Evolutionary conservation across 2,888 invertebrate species (phyloP).

Genomic region (Dysmachus trigonus): DNA sequence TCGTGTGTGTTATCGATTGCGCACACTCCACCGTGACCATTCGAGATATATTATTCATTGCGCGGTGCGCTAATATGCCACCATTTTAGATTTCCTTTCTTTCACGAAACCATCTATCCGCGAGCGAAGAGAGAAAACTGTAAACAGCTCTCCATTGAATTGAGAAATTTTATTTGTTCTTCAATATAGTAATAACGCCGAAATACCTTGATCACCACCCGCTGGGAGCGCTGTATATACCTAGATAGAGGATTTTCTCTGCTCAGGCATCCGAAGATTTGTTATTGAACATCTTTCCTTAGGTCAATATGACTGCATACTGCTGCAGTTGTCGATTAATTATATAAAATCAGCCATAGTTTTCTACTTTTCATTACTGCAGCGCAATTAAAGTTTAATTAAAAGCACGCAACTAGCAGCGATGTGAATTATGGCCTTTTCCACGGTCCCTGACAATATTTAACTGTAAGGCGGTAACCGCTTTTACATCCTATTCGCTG

Average conservation of each 20-base stretch:
- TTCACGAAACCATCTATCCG: not conserved
- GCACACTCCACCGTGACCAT: not conserved
- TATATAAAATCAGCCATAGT: not conserved
- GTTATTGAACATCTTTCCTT: not conserved
- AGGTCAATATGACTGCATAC: not conserved
- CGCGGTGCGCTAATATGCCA: not conserved
- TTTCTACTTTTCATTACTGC: not conserved
- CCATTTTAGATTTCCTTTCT: not conserved
- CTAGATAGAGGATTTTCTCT: not conserved
- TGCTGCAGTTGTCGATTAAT: not conserved
- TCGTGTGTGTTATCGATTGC: not conserved
- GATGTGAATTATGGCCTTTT: not conserved
- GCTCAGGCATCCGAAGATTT: not conserved
- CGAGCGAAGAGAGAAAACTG: not conserved
- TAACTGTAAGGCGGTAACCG: not conserved
- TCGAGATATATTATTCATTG: not conserved
- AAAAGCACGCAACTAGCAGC: not conserved
- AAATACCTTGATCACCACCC: not conserved
- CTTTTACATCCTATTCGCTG: not conserved
- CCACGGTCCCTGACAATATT: not conserved
- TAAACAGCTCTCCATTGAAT: not conserved
- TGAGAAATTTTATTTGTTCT: not conserved
- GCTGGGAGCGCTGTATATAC: not conserved
- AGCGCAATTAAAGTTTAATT: not conserved
- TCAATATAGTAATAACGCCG: not conserved